Base-by-base conservation (phyloP, 2,888 invertebrate species). In the Timema podura region DNA sequence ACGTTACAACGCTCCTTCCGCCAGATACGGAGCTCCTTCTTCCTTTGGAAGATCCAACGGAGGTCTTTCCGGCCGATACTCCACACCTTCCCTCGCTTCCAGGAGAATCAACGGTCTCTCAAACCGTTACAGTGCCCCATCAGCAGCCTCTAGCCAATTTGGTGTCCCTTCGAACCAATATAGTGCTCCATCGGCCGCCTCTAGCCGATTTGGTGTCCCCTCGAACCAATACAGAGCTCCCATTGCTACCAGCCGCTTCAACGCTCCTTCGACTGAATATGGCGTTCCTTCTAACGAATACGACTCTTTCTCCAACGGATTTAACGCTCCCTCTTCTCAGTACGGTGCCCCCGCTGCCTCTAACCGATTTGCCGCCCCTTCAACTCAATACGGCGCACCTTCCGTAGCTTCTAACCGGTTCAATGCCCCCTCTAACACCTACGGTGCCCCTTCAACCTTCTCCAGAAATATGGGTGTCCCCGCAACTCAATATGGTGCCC, bases 301-400 rank as follows among this genome's bases (percentile, higher is more conserved):
- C 45, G 51, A 64, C 51, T 44, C 64, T 11, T 69, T 69, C 16
- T 30, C 30, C 30, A 54, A 65, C 47, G 61, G 61, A 15, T 61
- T 61, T 11, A 49, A 61, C 45, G 7, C 46, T 44, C 68, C 70
- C 48, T 80, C 82, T 3, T 73, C 78, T 46, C 77, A 78, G 15
- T 82, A 83, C 59, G 81, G 81, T 0, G 76, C 76, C 0, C 80
- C 82, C 1, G 51, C 68, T 30, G 70, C 65, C 48, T 70, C 70
- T 51, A 75, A 57, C 65, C 15, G 64, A 64, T 44, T 46, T 45
- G 64, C n/a, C 7, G 30, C 68, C 13, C 70, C 65, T 2, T 70
- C 70, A 1, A 48, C 57, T 13, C 59, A 30, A 30, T 30, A 30
- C 30, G 30, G 30, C 3, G 30, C 30, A 30, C 30, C 30, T 30